These are phyloP conservation scores for Alligator mississippiensis DNA, from an alignment of 2,113 vertebrate genomes.

Conservation along the genomic window DNA sequence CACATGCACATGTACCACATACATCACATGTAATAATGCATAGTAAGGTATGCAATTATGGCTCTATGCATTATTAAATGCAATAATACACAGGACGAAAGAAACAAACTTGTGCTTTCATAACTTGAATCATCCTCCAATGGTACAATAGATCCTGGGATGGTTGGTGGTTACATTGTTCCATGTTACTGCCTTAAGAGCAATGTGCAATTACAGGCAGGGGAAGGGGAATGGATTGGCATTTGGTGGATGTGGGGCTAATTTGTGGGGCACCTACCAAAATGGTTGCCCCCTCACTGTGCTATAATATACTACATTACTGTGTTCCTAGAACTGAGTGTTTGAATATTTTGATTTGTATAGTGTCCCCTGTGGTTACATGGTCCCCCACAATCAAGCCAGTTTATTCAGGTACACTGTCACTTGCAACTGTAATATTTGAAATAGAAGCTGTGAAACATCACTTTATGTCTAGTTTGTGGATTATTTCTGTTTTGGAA, in stretches of 20 bases:
- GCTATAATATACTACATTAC: neutral
- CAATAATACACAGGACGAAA: no score
- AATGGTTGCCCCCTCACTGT: no score
- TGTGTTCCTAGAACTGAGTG: neutral
- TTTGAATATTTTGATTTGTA: fast-evolving
- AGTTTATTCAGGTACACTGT: neutral
- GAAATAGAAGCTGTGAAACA: neutral
- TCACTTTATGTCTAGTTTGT: neutral
- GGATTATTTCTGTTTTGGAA: no score
- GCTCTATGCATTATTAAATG: neutral
- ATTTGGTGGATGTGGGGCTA: no score
- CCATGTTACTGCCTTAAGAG: neutral
- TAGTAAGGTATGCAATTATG: neutral
- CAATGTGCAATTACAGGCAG: neutral
- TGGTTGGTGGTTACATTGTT: neutral
- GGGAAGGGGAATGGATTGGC: no score
- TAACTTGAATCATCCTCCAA: neutral
- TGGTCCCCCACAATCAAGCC: neutral
- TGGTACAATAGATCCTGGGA: neutral
- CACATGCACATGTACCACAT: neutral
- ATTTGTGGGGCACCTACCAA: no score
- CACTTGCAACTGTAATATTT: neutral
- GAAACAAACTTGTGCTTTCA: neutral
- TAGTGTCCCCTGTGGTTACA: neutral
- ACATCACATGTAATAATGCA: neutral